phyloP scores from a whole-genome alignment of 2,888 invertebrate genomes.

The Drosophila lacicola region DNA sequence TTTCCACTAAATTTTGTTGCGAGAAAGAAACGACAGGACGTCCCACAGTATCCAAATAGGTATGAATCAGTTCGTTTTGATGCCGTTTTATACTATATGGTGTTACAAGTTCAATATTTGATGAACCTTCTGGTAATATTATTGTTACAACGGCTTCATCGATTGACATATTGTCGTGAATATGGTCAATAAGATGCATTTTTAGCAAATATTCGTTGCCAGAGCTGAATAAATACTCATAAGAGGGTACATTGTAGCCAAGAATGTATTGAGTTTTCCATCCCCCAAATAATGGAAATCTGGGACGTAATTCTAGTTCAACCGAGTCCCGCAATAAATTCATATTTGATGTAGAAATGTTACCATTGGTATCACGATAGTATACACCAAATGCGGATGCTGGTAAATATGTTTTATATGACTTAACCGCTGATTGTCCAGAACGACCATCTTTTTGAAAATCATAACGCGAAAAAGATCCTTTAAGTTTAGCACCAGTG shows the following conservation, averaged over 20 bases:
- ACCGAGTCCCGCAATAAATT: slow-evolving; percentile 95
- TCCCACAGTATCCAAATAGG: slow-evolving; percentile 97
- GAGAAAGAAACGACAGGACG: slow-evolving; percentile 94
- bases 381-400: slow-evolving; percentile 98
- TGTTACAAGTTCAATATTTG: slow-evolving; percentile 91
- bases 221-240: slow-evolving; percentile 95
- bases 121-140: slow-evolving; percentile 96
- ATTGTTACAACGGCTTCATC: slow-evolving; percentile 95
- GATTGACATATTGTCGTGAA: slow-evolving; percentile 98
- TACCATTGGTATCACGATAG: slow-evolving; percentile 98
- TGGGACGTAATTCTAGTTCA: slow-evolving; percentile 96
- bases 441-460: slow-evolving; percentile 97
- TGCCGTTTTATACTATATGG: slow-evolving; percentile 93
- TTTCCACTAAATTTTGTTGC: slow-evolving; percentile 95
- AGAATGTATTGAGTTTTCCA: slow-evolving; percentile 99
- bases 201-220: slow-evolving; percentile 93
- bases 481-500: slow-evolving; percentile 96
- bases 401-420: slow-evolving; percentile 94
- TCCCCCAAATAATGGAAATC: slow-evolving; percentile 99
- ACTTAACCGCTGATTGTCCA: slow-evolving; percentile 94
- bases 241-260: slow-evolving; percentile 98
- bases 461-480: slow-evolving; percentile 98
- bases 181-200: slow-evolving; percentile 98
- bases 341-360: slow-evolving; percentile 99
- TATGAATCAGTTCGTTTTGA: slow-evolving; percentile 92